Evolutionary conservation across 1,140 invertebrate species (phyloP).

Genomic region (Bombus breviceps): DNA sequence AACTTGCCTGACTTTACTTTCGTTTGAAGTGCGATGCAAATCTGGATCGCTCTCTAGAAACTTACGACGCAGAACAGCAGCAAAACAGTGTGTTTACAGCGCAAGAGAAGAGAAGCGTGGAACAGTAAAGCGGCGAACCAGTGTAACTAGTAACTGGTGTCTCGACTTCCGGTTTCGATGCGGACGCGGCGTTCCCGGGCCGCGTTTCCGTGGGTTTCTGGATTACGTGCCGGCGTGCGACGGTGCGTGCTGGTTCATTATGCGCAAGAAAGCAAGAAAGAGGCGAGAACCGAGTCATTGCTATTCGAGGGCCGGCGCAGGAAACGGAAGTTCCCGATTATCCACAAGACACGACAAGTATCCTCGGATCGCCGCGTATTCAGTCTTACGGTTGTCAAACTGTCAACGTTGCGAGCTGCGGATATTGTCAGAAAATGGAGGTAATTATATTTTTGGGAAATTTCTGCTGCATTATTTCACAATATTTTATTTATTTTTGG

Average conservation of each 20-base stretch:
- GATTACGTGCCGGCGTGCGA: conserved; percentile 22
- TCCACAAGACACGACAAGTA: conserved; percentile 60
- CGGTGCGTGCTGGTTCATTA: conserved; percentile 21
- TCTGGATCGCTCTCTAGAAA: not conserved
- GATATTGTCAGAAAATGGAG: not conserved
- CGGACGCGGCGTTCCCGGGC: not conserved
- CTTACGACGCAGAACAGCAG: not conserved
- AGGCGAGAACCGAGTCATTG: conserved; percentile 69
- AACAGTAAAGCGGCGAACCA: not conserved
- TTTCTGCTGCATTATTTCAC: not conserved
- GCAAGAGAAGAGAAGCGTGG: not conserved
- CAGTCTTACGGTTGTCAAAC: not conserved
- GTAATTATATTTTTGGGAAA: not conserved
- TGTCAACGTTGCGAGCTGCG: not conserved
- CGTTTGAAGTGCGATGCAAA: not conserved
- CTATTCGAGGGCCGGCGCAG: conserved; percentile 72
- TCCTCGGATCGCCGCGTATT: conserved; percentile 60
- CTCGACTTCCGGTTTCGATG: conserved; percentile 25
- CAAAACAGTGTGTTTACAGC: not conserved
- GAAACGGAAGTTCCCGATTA: conserved; percentile 77
- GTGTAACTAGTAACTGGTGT: conserved; percentile 1
- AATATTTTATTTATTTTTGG: not conserved
- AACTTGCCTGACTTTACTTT: not conserved
- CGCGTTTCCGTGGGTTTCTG: conserved; percentile 43
- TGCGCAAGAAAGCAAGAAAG: conserved; percentile 46